Evolutionary conservation across 2,797 vertebrate genomes (phyloP).

Genomic region (Gadopsis bispinosus): DNA sequence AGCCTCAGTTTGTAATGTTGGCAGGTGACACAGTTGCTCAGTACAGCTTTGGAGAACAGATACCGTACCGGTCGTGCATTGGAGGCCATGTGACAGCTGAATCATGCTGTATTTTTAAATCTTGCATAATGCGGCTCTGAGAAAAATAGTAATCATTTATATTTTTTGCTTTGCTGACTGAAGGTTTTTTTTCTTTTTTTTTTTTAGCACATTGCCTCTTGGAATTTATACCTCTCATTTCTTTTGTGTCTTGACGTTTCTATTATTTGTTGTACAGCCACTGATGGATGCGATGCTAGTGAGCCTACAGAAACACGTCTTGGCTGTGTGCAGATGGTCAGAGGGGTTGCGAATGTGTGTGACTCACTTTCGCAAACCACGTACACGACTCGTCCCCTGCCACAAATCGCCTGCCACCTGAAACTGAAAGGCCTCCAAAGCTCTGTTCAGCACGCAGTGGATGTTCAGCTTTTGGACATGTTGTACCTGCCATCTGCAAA

Average conservation of each 20-base stretch:
- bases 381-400: slow-evolving; percentile 22
- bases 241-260: slow-evolving; percentile 23
- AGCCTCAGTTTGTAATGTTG: not conserved
- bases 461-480: slow-evolving; percentile 45
- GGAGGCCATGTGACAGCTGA: slow-evolving; percentile 12
- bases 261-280: slow-evolving; percentile 5
- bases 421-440: slow-evolving; percentile 55
- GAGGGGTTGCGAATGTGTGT: slow-evolving; percentile 50
- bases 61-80: no score
- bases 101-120: slow-evolving; percentile 22
- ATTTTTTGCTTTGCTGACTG: slow-evolving; percentile 36
- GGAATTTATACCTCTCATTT: slow-evolving; percentile 43
- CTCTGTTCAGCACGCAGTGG: slow-evolving; percentile 21
- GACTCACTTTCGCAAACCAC: slow-evolving; percentile 66
- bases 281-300: slow-evolving; percentile 14
- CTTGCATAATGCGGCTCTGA: not conserved
- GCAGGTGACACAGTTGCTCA: not conserved
- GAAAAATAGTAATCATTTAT: slow-evolving; percentile 29
- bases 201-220: not conserved
- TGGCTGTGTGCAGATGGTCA: slow-evolving; percentile 54
- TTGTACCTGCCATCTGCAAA: slow-evolving; percentile 56
- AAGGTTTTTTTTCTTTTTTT: not conserved
- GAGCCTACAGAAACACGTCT: slow-evolving; percentile 23
- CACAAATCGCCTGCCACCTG: slow-evolving; percentile 40
- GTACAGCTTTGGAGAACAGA: not conserved